Conservation (phyloP, 2,797 vertebrate genomes). For the Borostomias antarcticus region DNA sequence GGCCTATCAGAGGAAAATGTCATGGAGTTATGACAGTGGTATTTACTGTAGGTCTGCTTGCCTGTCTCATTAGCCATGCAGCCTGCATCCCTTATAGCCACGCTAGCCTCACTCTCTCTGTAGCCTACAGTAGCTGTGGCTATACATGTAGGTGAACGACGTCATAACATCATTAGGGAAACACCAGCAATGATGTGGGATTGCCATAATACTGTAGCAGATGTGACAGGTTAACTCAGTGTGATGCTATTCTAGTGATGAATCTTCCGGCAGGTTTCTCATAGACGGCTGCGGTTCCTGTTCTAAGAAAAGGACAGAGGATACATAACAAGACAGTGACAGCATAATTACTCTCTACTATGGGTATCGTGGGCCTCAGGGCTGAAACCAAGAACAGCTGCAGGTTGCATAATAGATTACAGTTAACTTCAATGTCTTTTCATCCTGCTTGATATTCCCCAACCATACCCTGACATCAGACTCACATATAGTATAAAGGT, state of each 20-base stretch:
- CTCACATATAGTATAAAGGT: not conserved
- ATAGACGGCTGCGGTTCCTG: not conserved
- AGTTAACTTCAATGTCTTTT: constrained; percentile 5
- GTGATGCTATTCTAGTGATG: no score
- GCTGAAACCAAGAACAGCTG: not conserved
- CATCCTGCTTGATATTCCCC: constrained; percentile 20
- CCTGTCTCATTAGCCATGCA: constrained; percentile 34
- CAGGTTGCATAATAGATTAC: not conserved
- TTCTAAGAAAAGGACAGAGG: not conserved
- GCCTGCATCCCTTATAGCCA: constrained; percentile 34
- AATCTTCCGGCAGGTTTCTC: constrained; percentile 17
- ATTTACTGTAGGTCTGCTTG: not conserved
- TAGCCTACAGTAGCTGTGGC: not conserved
- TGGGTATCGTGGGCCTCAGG: no score
- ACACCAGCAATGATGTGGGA: no score
- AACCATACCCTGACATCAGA: constrained; percentile 14
- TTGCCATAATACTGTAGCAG: no score
- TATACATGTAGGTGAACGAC: not conserved
- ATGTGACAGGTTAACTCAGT: no score
- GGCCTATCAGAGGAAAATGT: not conserved
- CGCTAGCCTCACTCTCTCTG: not conserved
- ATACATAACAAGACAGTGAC: constrained; percentile 17
- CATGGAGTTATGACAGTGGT: not conserved
- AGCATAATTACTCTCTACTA: constrained; percentile 23
- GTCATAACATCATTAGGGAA: no score